Evolutionary conservation across 1,140 invertebrate species (phyloP).

Genomic region (Anastrepha ludens): DNA sequence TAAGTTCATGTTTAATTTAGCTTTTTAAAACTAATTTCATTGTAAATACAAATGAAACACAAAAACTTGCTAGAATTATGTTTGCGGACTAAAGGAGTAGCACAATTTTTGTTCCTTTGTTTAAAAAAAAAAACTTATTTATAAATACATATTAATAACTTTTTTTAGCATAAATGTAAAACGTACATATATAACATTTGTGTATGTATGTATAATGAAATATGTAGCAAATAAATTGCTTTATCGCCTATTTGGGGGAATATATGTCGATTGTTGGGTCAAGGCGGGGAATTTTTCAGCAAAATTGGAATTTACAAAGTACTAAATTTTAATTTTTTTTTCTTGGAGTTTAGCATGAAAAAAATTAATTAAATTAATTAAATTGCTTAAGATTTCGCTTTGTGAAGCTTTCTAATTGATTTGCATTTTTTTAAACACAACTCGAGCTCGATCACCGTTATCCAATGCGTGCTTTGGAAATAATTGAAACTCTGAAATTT

Average conservation of each 20-base stretch:
- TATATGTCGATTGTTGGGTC: neutral
- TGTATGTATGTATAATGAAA: neutral
- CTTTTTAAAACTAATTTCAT: neutral
- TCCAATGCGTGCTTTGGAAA: too few species aligned
- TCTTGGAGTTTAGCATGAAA: too few species aligned
- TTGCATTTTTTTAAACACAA: too few species aligned
- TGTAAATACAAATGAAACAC: neutral
- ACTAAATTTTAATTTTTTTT: neutral
- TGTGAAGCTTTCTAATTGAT: too few species aligned
- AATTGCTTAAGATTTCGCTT: too few species aligned
- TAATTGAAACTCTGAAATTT: too few species aligned
- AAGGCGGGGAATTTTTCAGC: neutral
- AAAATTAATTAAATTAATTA: too few species aligned
- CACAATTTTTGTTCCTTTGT: neutral
- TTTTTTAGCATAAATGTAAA: slow-evolving; percentile 14
- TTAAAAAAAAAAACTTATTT: neutral
- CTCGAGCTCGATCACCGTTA: too few species aligned
- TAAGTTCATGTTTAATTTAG: neutral
- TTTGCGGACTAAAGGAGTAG: neutral
- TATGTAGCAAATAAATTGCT: neutral
- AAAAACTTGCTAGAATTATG: neutral
- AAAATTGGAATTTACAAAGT: neutral
- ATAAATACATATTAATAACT: neutral
- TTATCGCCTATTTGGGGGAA: neutral
- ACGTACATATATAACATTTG: neutral